Conservation (phyloP, 2,797 vertebrate genomes). For the Trematomus bernacchii region DNA sequence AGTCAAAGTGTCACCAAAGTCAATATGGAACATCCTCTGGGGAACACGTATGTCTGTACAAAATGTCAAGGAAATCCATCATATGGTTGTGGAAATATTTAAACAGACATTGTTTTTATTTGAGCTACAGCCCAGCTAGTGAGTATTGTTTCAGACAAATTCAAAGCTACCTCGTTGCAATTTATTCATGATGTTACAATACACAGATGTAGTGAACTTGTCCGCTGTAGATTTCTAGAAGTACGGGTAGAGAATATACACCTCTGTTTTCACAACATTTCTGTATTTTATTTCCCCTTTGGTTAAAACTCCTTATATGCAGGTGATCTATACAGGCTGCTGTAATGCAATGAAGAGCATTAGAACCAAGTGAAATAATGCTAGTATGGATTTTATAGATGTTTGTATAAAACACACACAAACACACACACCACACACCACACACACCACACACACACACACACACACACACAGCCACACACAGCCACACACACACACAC, state of each 20-base stretch:
- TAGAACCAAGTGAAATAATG: conserved; percentile 37
- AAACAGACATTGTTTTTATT: neutral
- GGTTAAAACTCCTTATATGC: conserved; percentile 8
- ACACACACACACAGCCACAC: conserved; percentile 29
- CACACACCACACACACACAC: too few relatives aligned
- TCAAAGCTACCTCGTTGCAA: neutral
- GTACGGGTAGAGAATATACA: neutral
- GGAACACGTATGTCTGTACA: neutral
- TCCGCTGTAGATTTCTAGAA: neutral
- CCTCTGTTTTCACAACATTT: neutral
- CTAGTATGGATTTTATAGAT: conserved; percentile 47
- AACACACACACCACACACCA: too few relatives aligned
- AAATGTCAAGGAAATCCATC: neutral
- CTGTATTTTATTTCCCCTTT: conserved; percentile 7
- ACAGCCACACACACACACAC: conserved; percentile 22
- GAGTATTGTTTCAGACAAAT: neutral
- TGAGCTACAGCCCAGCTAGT: neutral
- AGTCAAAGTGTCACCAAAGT: neutral
- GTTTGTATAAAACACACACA: conserved; percentile 24
- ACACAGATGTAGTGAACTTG: neutral
- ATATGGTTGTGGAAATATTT: neutral
- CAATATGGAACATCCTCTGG: too few relatives aligned
- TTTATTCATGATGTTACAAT: neutral
- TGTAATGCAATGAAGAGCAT: conserved; percentile 20
- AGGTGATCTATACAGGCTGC: conserved; percentile 24